phyloP scores from a whole-genome alignment of 1,140 invertebrate species.

The Euura lappo region DNA sequence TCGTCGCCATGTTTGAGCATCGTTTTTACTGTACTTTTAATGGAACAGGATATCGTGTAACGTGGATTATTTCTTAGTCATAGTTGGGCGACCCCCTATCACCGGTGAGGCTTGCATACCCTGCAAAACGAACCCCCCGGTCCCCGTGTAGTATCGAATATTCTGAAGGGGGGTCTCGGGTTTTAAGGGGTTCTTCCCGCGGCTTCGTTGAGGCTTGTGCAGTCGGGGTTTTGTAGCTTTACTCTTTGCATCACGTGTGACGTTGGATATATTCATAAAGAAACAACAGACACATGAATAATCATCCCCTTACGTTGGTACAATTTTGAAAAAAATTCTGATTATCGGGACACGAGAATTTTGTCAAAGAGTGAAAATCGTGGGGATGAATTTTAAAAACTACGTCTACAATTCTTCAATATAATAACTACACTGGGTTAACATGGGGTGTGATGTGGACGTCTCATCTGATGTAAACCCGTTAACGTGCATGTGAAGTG shows the following conservation, averaged over 20 bases:
- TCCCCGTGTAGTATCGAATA: constrained; percentile 34
- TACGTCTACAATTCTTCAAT: too few species aligned
- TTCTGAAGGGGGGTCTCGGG: constrained; percentile 35
- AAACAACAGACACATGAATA: neutral
- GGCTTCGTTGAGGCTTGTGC: constrained; percentile 26
- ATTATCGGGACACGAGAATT: too few species aligned
- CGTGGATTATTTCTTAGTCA: constrained; percentile 41
- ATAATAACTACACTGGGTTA: neutral
- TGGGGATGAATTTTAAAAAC: too few species aligned
- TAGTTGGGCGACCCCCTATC: constrained; percentile 33
- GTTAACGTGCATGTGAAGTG: neutral
- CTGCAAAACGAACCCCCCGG: constrained; percentile 34
- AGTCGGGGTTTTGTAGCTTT: constrained; percentile 46
- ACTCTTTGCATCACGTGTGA: constrained; percentile 27
- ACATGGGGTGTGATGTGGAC: constrained; percentile 39
- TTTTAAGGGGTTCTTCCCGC: neutral
- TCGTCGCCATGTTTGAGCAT: neutral
- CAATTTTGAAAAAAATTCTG: too few species aligned
- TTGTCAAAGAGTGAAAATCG: too few species aligned
- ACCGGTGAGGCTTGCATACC: constrained; percentile 14
- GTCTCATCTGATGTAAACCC: constrained; percentile 13
- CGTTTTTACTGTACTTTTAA: neutral
- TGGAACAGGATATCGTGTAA: constrained; percentile 29
- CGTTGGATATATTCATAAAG: neutral
- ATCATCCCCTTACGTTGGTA: too few species aligned